A percentile compares a stretch with the other conserved stretches of the same genome.
Conservation (phyloP, 1,140 invertebrate species). For the Pinna nobilis region DNA sequence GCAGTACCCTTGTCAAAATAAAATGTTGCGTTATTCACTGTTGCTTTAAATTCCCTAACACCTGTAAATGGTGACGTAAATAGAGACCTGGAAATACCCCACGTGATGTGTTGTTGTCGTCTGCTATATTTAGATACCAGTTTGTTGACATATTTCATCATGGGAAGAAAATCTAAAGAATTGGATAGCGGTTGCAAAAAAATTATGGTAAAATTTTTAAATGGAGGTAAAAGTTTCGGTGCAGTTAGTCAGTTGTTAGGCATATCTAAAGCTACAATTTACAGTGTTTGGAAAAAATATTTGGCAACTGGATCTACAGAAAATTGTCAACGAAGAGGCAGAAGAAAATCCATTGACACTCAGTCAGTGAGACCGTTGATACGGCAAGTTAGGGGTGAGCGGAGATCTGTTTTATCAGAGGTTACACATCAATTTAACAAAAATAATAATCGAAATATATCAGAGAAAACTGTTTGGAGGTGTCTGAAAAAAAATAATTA, state of each 20-base stretch:
- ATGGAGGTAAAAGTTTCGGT: slow-evolving; percentile 1
- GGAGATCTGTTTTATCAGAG: background rate
- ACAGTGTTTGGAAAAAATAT: slow-evolving; percentile 21
- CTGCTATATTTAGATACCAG: background rate
- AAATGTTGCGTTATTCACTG: no score
- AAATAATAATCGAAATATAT: background rate
- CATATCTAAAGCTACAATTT: slow-evolving; percentile 10
- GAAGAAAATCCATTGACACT: background rate
- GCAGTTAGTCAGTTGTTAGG: background rate
- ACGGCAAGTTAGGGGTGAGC: background rate
- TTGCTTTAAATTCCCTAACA: no score
- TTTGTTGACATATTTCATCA: background rate
- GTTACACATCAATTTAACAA: slow-evolving; percentile 14
- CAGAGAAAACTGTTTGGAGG: background rate
- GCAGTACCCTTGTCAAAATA: no score
- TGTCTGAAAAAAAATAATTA: slow-evolving; percentile 1
- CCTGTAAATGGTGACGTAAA: no score
- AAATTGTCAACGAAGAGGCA: slow-evolving; percentile 9
- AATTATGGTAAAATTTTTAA: slow-evolving; percentile 1
- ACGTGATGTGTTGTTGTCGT: no score
- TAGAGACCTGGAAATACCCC: no score
- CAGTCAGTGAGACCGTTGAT: background rate
- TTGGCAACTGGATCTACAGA: background rate
- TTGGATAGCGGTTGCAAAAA: background rate
- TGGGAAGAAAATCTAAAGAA: background rate